Evolutionary conservation across 2,113 vertebrate genomes (phyloP), one percentile per base, ranked within the genome.

Genomic region (Ranitomeya variabilis): DNA sequence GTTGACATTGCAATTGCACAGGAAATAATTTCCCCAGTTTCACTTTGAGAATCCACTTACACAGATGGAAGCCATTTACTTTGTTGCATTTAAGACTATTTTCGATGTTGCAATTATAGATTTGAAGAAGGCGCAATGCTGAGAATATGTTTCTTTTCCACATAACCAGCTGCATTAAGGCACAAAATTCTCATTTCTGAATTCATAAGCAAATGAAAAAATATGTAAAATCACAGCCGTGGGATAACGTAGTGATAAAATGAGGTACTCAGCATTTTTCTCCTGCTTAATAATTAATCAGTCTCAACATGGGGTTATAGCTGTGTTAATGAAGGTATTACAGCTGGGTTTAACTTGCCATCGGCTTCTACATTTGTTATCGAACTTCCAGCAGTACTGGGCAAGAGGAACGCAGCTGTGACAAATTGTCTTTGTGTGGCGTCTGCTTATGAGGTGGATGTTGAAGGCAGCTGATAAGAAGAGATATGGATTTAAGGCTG

Each of bases 281-380:
- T 74, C n/a, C 60, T 45, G 86, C 7, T 67, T 77, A 60, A 81
- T 89, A 83, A 90, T 86, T 89, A 83, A 80, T 83, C 5, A n/a
- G 86, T 89, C 52, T 71, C 85, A 54, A n/a, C 14, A 45, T 51
- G 62, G 54, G 3, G 23, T 60, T 81, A 31, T 80, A 4, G 52
- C 31, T 55, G 87, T 21, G 15, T 0, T 55, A 80, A 87, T 37
- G 23, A 90, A 74, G 14, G 62, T 18, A 64, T 67, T 79, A 89
- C 78, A 14, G 37, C 23, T 3, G 31, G 31, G 10, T 45, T 55
- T 62, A 90, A 64, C 13, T 91, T 91, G 85, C 69, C 62, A 69
- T 86, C 86, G 78, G 79, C 84, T 89, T 66, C 73, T 77, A 82
- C 77, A 21, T 76, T 90, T 89, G 83, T 80, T 84, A 55, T 76